Base-by-base conservation (phyloP, 2,888 invertebrate genomes). In the Lycaena phlaeas region DNA sequence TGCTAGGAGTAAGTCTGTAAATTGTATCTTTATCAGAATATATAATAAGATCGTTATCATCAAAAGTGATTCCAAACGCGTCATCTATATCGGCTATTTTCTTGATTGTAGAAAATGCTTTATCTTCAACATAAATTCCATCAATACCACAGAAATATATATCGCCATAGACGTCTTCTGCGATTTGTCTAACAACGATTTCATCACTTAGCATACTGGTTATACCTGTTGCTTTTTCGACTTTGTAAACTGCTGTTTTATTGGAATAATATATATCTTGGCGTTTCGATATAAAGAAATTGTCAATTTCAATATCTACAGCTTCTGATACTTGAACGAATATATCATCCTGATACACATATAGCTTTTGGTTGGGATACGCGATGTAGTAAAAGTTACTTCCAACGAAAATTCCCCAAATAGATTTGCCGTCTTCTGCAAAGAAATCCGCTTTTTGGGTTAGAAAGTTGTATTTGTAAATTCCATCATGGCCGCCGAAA, bases 401-500 rank as follows among this genome's bases (percentile, higher is more conserved):
- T 27, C 65, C 61, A 1, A 79, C 59, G 37, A 72, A 77, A 15
- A 81, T 28, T 0, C 57, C 64, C 79, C 81, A 81, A 3, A 81
- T 68, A 1, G 77, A 77, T 41, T 65, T 74, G 1, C 74, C 76
- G 44, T 66, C 57, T 56, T 77, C 78, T 0, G 64, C 67, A 48
- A 76, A 81, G 40, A 64, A 76, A 5, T 76, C 74, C 0, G 76
- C 81, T 14, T 54, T 31, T 48, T 64, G 68, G 0, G 66, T 68
- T 1, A 72, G 41, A 42, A 76, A 77, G 40, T 76, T 76, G 44
- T 75, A 79, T 50, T 72, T 76, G 49, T 76, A 81, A 3, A 81
- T 74, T 0, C 81, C 81, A n/a, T 77, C 65, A 30, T 81, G 76
- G 0, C 79, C 81, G 0, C 81, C 81, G 27, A 81, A 67, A 43